Evolutionary conservation across 2,113 vertebrate genomes (phyloP).

Genomic region (Dasyornis broadbenti): DNA sequence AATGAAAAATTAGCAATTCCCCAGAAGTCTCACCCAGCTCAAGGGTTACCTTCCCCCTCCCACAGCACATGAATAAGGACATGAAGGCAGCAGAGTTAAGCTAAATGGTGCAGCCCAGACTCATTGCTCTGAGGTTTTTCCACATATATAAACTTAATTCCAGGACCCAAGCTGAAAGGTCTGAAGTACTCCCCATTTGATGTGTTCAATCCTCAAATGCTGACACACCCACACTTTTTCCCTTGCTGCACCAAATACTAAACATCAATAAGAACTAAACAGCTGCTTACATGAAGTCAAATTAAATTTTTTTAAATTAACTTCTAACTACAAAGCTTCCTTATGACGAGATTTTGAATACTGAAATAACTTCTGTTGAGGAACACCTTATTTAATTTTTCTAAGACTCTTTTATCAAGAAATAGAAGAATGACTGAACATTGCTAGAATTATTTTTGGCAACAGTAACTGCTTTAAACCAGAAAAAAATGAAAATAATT

Average conservation of each 20-base stretch:
- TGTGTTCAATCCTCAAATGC: background rate
- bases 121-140: background rate
- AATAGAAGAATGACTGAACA: background rate
- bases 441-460: background rate
- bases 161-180: background rate
- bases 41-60: background rate
- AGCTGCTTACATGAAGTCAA: background rate
- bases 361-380: background rate
- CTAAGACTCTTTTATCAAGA: background rate
- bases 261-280: background rate
- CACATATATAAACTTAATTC: background rate
- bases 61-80: background rate
- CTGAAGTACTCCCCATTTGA: background rate
- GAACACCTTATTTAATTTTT: background rate
- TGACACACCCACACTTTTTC: background rate
- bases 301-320: background rate
- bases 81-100: background rate
- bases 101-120: background rate
- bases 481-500: constrained; percentile 1
- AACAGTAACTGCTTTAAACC: background rate
- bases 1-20: background rate
- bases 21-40: background rate
- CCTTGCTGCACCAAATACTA: background rate
- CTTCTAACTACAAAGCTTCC: background rate
- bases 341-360: background rate